These are phyloP conservation scores for Babylonia areolata DNA, from an alignment of 1,140 invertebrate species.

Conservation along the genomic window DNA sequence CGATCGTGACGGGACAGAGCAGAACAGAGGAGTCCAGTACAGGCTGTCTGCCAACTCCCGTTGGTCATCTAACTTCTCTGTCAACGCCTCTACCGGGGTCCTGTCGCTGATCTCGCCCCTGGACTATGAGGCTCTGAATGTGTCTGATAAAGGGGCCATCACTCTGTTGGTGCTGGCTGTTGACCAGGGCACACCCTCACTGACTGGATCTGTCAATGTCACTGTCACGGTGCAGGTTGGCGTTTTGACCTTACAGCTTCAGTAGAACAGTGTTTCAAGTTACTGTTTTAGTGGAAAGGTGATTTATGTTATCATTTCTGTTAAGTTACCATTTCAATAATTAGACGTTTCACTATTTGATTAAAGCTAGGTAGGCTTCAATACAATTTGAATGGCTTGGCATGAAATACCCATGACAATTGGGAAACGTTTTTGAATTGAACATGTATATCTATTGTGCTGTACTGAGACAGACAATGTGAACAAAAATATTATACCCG, in stretches of 20 bases:
- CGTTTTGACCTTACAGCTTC: not conserved
- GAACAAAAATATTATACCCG: not conserved
- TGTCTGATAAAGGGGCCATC: not conserved
- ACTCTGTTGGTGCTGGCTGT: not conserved
- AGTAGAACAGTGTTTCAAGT: not conserved
- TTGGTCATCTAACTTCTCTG: not conserved
- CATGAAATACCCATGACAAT: too few relatives aligned
- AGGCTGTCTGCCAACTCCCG: not conserved
- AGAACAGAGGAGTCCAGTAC: constrained; percentile 1
- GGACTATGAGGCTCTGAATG: constrained; percentile 9
- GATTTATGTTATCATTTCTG: too few relatives aligned
- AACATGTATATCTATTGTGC: too few relatives aligned
- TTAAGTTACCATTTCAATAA: too few relatives aligned
- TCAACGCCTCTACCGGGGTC: not conserved
- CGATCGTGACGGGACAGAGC: not conserved
- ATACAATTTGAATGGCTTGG: not conserved
- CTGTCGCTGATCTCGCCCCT: not conserved
- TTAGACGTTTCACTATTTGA: too few relatives aligned
- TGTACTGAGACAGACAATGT: not conserved
- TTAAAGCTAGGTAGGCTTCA: not conserved
- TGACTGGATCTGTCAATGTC: not conserved
- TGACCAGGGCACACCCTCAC: not conserved
- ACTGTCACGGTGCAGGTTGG: constrained; percentile 27
- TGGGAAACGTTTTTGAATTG: too few relatives aligned
- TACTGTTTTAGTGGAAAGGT: too few relatives aligned